Base-by-base conservation (phyloP, 2,888 invertebrate species). In the Limnephilus marmoratus region DNA sequence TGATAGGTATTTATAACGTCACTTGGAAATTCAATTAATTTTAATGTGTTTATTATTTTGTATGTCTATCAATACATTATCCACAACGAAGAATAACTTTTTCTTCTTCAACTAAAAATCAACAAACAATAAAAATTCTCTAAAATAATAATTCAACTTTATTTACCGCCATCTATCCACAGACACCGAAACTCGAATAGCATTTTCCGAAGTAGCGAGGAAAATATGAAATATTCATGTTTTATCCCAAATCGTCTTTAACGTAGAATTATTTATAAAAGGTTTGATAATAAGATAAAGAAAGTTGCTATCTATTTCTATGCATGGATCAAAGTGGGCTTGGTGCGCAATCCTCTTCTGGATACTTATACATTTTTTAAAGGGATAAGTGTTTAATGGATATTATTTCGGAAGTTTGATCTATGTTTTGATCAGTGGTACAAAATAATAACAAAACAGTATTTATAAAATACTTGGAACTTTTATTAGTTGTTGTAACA, bases 91-190 rank as follows among this genome's bases (percentile, higher is more conserved):
- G 0, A 68, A 7, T 18, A 68, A 68, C 24, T 24, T 24, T 4
- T 18, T 68, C 41, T 0, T 37, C 37, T 41, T 41, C 7, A 41
- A 41, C 41, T 41, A 41, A 41, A 41, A 41, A 41, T 24, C 68
- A 24, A 24, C 24, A 5, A 68, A 68, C 9, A 5, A 9, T 9
- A 7, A 68, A 18, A 24, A 9, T 68, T 24, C n/a, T 68, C 68
- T 1, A 68, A 68, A 18, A 7, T 68, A 4, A 68, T 18, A 68
- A 68, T 24, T 37, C 24, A 5, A 15, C 11, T 37, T 37, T 83
- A 34, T 34, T 83, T 83, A 83, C 83, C 9, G 83, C 83, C 83
- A 83, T 83, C 83, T 83, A 41, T 83, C 83, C 24, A 34, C 13
- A 83, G 24, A 37, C 37, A 83, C 7, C 24, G 24, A 24, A 83